These are phyloP conservation scores for Sesamia inferens DNA, from an alignment of 2,888 invertebrate species.

Conservation along the genomic window DNA sequence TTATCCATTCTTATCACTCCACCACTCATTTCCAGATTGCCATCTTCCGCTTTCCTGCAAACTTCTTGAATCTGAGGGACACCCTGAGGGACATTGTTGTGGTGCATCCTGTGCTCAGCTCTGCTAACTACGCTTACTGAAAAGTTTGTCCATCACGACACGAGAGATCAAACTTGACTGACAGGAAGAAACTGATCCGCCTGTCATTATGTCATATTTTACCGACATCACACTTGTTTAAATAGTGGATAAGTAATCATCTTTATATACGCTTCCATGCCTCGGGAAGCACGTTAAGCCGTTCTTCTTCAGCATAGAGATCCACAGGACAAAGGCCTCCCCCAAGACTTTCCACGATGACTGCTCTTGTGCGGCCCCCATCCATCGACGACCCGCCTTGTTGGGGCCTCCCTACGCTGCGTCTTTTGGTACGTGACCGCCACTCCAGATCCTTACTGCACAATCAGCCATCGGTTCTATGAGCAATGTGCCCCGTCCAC, in stretches of 20 bases:
- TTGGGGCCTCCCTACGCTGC: no score
- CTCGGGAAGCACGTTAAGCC: background rate
- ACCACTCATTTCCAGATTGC: background rate
- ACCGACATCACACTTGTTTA: background rate
- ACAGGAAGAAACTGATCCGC: background rate
- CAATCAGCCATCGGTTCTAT: no score
- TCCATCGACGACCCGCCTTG: no score
- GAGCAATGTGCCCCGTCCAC: no score
- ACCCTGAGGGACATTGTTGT: background rate
- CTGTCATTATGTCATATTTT: background rate
- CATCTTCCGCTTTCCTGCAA: background rate
- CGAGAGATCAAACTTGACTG: background rate
- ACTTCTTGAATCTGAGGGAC: background rate
- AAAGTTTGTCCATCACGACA: background rate
- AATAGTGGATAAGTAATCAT: background rate
- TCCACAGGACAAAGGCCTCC: no score
- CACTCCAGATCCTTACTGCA: no score
- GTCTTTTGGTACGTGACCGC: no score
- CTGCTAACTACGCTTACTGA: background rate
- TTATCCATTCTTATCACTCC: background rate
- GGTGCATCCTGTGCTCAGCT: background rate
- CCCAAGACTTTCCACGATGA: no score
- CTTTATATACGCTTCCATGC: background rate
- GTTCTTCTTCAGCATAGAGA: background rate
- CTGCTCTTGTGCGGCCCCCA: no score